phyloP scores from a whole-genome alignment of 2,888 invertebrate genomes.

The Diploptera punctata region DNA sequence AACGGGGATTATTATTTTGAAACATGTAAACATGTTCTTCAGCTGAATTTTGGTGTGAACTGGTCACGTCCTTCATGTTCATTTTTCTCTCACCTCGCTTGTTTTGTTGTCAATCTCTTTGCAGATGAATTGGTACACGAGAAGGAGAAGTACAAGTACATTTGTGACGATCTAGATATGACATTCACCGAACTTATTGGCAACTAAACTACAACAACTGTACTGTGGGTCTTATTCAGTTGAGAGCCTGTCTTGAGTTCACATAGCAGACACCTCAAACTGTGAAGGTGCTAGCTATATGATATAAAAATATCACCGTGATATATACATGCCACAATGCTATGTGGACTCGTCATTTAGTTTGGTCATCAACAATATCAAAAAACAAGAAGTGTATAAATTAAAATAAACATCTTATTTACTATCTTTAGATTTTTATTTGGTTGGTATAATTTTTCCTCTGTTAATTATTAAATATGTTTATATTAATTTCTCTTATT shows the following conservation, averaged over 20 bases:
- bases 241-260: conserved; percentile 35
- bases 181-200: conserved; percentile 78
- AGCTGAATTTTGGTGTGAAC: conserved; percentile 8
- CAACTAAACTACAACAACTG: conserved; percentile 57
- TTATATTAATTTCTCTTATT: conserved; percentile 30
- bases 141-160: conserved; percentile 80
- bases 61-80: conserved; percentile 18
- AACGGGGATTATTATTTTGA: not conserved
- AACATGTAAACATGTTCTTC: not conserved
- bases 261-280: conserved; percentile 21
- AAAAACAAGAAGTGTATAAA: conserved; percentile 33
- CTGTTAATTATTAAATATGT: conserved; percentile 34
- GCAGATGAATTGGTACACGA: conserved; percentile 67
- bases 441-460: conserved; percentile 32
- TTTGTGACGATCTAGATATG: conserved; percentile 78
- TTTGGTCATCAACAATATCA: conserved; percentile 24
- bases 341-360: conserved; percentile 35
- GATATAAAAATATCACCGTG: not conserved
- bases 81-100: conserved; percentile 31
- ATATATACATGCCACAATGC: conserved; percentile 16
- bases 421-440: conserved; percentile 32
- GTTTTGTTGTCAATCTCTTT: conserved; percentile 46
- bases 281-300: conserved; percentile 3
- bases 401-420: conserved; percentile 41
- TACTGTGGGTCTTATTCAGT: conserved; percentile 15